phyloP scores from a whole-genome alignment of 2,888 invertebrate genomes.

The Microdon myrmicae region DNA sequence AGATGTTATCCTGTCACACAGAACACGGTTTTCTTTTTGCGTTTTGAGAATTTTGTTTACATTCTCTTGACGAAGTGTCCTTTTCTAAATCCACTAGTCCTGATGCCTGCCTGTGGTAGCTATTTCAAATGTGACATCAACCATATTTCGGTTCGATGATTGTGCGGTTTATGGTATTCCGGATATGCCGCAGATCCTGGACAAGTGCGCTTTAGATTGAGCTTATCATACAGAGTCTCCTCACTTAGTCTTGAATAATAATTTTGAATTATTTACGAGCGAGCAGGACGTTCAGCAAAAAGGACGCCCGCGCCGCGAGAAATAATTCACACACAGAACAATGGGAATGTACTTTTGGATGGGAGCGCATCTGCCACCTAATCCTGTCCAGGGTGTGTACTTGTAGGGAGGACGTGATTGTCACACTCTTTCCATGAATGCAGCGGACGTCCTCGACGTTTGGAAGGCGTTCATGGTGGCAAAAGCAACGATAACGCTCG shows the following conservation, averaged over 20 bases:
- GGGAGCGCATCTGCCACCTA: constrained; percentile 27
- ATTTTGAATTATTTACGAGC: constrained; percentile 50
- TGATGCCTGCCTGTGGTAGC: not conserved
- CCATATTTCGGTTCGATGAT: constrained; percentile 35
- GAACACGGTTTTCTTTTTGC: constrained; percentile 17
- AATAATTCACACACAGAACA: constrained; percentile 44
- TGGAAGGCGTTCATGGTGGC: constrained; percentile 33
- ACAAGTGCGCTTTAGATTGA: not conserved
- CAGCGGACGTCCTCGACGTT: not conserved
- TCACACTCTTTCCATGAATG: constrained; percentile 4
- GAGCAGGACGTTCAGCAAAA: constrained; percentile 3
- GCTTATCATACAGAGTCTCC: constrained; percentile 13
- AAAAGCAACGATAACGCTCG: constrained; percentile 49
- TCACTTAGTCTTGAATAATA: constrained; percentile 46
- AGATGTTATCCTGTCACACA: constrained; percentile 51
- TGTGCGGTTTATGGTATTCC: constrained; percentile 6
- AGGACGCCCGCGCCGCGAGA: constrained; percentile 21
- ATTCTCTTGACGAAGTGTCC: constrained; percentile 45
- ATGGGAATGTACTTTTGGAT: constrained; percentile 30
- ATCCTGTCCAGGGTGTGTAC: constrained; percentile 9
- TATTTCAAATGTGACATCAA: constrained; percentile 25
- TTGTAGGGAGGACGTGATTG: constrained; percentile 32
- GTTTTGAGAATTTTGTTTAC: constrained; percentile 33
- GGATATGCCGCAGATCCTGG: constrained; percentile 3
- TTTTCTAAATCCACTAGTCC: constrained; percentile 30